Percentiles rank a stretch among this genome's conserved stretches.
phyloP scores from a whole-genome alignment of 2,797 vertebrate genomes.

The Hypotaenidia okinawae region DNA sequence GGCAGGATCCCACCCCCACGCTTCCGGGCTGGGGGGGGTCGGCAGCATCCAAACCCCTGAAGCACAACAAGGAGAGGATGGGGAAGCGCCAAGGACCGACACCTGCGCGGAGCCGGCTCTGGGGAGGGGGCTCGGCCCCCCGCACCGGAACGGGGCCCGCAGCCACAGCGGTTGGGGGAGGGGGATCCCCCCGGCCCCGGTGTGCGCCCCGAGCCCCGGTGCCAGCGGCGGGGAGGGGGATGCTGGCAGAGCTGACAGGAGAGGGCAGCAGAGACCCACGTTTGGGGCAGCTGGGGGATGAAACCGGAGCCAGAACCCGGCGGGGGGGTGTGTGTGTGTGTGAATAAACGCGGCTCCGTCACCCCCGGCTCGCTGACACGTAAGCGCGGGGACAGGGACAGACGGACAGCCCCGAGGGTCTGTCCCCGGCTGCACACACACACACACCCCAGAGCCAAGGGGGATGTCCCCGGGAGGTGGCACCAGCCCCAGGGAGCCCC shows the following conservation, averaged over 20 bases:
- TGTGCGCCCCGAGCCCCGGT: no score
- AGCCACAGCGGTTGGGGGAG: no score
- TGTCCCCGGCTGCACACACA: no score
- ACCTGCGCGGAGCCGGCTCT: accelerated
- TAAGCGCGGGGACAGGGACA: accelerated
- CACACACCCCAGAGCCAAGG: no score
- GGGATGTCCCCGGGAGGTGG: neutral
- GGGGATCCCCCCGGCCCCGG: no score
- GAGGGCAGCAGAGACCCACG: slow-evolving; percentile 68
- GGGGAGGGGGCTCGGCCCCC: neutral
- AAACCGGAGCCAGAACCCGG: no score
- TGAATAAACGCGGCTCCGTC: neutral
- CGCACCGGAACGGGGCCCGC: neutral
- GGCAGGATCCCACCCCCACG: no score
- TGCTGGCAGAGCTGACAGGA: slow-evolving; percentile 2
- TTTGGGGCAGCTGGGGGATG: neutral
- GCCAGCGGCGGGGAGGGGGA: no score
- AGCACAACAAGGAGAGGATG: neutral
- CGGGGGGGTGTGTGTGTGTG: no score
- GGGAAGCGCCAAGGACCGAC: neutral
- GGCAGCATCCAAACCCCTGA: accelerated
- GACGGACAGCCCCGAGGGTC: neutral
- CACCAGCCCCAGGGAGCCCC: neutral
- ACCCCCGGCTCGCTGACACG: accelerated
- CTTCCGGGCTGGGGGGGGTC: no score